Conservation (phyloP, 1,140 invertebrate species). For the Trissolcus basalis region DNA sequence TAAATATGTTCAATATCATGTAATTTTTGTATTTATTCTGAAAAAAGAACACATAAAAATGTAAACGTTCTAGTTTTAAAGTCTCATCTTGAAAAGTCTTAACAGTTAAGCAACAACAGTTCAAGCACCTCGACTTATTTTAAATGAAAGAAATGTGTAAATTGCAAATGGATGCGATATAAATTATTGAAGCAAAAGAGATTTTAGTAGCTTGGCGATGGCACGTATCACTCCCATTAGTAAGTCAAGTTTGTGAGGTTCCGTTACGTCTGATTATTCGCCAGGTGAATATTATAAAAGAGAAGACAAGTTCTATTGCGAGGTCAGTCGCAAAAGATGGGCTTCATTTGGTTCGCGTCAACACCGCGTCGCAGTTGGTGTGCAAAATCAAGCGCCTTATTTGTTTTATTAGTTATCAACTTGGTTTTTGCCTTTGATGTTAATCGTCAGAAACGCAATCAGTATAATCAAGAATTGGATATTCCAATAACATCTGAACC, state of each 20-base stretch:
- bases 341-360: constrained; percentile 26
- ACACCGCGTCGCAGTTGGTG: constrained; percentile 3
- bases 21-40: no score
- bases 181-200: not conserved
- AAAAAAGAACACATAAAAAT: no score
- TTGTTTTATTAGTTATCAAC: constrained; percentile 25
- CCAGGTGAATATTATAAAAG: constrained; percentile 73
- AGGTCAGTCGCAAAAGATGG: constrained; percentile 62
- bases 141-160: no score
- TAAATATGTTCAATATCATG: no score
- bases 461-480: constrained; percentile 21
- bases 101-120: no score
- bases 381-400: constrained; percentile 9
- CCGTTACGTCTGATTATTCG: constrained; percentile 66
- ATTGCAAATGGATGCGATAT: no score
- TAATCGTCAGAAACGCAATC: not conserved
- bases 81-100: no score
- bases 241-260: constrained; percentile 57
- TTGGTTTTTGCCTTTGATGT: constrained; percentile 20
- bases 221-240: constrained; percentile 37
- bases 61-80: no score
- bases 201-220: constrained; percentile 14
- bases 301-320: constrained; percentile 41
- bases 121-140: no score
- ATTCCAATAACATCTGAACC: constrained; percentile 51